A percentile compares a stretch with the other conserved stretches of the same genome.
Evolutionary conservation across 2,797 vertebrate species (phyloP).

Genomic region (Sternotherus odoratus): DNA sequence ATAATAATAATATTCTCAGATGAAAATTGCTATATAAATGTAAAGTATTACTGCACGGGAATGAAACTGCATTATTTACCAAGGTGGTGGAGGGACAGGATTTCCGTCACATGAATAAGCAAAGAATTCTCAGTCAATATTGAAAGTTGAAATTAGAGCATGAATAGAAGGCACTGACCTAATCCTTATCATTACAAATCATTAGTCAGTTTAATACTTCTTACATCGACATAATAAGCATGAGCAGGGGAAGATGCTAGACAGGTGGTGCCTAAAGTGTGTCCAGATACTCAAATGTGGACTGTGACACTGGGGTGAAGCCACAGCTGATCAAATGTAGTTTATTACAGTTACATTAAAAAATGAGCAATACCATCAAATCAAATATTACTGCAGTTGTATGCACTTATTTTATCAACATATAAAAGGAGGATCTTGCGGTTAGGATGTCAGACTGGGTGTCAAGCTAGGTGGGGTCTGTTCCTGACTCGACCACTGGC

Average conservation of each 20-base stretch:
- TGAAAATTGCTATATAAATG: not conserved
- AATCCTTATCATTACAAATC: not conserved
- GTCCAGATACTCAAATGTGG: not conserved
- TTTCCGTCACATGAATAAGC: not conserved
- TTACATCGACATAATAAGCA: not conserved
- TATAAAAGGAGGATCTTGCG: not conserved
- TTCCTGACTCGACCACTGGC: not conserved
- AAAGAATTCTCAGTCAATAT: not conserved
- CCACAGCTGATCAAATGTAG: not conserved
- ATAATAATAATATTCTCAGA: not conserved
- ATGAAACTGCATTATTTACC: not conserved
- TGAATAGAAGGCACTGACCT: not conserved
- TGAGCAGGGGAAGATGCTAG: not conserved
- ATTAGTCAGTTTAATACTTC: not conserved
- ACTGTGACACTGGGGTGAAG: not conserved
- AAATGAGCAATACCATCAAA: not conserved
- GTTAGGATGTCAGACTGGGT: not conserved
- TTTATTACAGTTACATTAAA: not conserved
- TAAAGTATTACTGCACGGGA: not conserved
- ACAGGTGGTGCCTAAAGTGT: not conserved
- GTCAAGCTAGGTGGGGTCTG: not conserved
- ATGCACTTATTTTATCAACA: not conserved
- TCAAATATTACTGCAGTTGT: not conserved
- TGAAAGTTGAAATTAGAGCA: not conserved
- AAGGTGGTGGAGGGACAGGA: not conserved